Base-by-base conservation (phyloP, 2,888 invertebrate species). In the Cryptocephalus primarius region DNA sequence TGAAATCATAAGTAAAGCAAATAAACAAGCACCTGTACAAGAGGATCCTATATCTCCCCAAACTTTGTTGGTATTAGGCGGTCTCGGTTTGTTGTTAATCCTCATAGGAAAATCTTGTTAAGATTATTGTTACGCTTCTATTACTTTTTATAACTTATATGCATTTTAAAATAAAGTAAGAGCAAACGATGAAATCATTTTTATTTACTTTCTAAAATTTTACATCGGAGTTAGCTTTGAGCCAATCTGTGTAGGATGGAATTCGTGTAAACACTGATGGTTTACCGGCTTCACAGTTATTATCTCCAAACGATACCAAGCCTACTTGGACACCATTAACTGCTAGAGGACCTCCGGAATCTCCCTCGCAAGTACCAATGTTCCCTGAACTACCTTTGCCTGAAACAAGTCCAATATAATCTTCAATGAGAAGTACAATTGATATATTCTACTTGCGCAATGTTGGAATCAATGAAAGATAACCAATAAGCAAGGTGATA, bases 311-410 rank as follows among this genome's bases (percentile, higher is more conserved):
- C 1, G 58, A 56, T 1, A 53, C 53, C 1, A 57, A 22, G 2
- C 58, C 58, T 1, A 58, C 51, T 48, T 56, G 58, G 1, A 40
- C 33, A 8, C 51, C 52, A 22, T 56, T 39, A 2, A 54, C 46
- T 9, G 50, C 39, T 8, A 58, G 44, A 2, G 58, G 57, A 1
- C 58, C 58, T 9, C 58, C 57, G 10, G 53, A 54, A 43, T 58
- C 58, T 12, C 58, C 58, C 9, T 50, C 55, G 43, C 58, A 58
- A 8, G 52, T 48, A 32, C 54, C 54, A 32, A 50, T 48, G 2
- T 40, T 49, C 2, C 53, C 53, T 33, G 46, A 1, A 1, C 44
- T 49, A 2, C 53, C 53, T 33, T 45, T 1, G 1, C 44, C 47
- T 40, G 32, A 41, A 44, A 43, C 11, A 9, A 10, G 13, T 6